Evolutionary conservation across 2,888 invertebrate genomes (phyloP), one percentile per base, ranked within the genome.

Genomic region (Tridacna gigas): DNA sequence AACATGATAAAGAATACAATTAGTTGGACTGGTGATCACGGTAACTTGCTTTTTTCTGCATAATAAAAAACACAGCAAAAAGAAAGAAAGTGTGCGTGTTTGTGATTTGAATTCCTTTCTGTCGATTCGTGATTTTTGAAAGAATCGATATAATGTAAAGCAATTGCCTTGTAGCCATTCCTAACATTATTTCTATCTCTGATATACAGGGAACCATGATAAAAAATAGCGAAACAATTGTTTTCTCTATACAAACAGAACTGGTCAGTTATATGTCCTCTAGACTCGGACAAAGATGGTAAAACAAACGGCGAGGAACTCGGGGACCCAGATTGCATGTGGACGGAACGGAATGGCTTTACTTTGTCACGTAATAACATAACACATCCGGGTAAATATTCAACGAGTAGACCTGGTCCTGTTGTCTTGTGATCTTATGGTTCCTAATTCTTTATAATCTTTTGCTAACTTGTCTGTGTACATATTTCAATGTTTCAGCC

Each of bases 201-300:
- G 3, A 7, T 37, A 37, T 37, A 7, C 37, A 7, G 7, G 3
- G 37, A 37, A 37, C 37, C 7, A 7, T 2, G 37, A 37, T 37
- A 37, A 37, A 37, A 37, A 37, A 7, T 37, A 37, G 7, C 37
- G n/a, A 56, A 20, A 9, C 1, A 56, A 56, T 26, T 26, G 28
- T 26, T 65, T 26, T 65, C 28, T 73, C 5, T 73, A 0, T 12
- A 37, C 37, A 37, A 37, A 37, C 26, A 74, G 61, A 15, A 20
- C 28, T 74, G 61, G 61, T n/a, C 26, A 9, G n/a, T 20, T 60
- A 22, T 65, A 20, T 75, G 75, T 45, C 1, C n/a, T 11, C 47
- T 63, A 63, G 75, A 75, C 60, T 75, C 75, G 45, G 75, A 75
- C 63, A 45, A 45, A 63, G 75, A 75, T 60, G 75, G 75, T 0